Evolutionary conservation across 2,113 vertebrate genomes (phyloP).

Genomic region (Cettia cetti): DNA sequence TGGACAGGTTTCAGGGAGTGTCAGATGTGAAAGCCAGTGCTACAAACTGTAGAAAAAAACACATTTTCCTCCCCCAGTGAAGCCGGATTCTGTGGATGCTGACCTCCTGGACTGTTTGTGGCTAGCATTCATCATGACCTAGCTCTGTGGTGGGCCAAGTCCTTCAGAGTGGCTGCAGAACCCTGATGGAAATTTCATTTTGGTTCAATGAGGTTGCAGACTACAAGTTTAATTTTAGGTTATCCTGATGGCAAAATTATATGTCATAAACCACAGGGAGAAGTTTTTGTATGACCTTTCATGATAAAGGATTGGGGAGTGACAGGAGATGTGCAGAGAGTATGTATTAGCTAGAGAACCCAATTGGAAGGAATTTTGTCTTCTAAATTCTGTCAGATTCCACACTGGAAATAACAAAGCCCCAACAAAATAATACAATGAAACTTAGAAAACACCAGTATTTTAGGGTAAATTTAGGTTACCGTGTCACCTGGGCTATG

Average conservation of each 20-base stretch:
- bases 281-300: background rate
- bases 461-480: background rate
- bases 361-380: background rate
- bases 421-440: background rate
- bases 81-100: background rate
- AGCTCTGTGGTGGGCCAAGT: background rate
- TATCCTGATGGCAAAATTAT: background rate
- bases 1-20: background rate
- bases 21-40: background rate
- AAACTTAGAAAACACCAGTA: background rate
- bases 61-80: background rate
- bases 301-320: background rate
- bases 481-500: background rate
- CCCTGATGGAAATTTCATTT: background rate
- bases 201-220: conserved; percentile 1
- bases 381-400: background rate
- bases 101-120: background rate
- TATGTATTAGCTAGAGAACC: background rate
- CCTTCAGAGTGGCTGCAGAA: background rate
- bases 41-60: background rate
- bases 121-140: background rate
- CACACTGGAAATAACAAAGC: background rate
- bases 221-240: conserved; percentile 38
- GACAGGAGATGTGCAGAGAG: background rate
- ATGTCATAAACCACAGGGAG: background rate